Evolutionary conservation across 2,797 vertebrate species (phyloP).

Genomic region (Malacoraja senta): DNA sequence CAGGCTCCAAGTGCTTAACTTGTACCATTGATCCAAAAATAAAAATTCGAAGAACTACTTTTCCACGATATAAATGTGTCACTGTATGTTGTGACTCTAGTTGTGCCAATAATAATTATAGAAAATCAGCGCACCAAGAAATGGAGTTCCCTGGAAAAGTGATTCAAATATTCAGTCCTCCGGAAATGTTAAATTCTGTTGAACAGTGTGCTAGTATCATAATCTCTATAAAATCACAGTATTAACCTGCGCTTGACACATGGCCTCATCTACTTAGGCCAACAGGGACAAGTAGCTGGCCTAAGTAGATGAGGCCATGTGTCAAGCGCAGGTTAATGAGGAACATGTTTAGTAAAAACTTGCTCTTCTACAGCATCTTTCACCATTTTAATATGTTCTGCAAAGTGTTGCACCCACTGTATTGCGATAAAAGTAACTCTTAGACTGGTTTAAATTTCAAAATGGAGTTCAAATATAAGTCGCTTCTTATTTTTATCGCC

Average conservation of each 20-base stretch:
- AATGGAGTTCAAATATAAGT: neutral
- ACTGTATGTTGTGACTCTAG: neutral
- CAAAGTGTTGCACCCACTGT: neutral
- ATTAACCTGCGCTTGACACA: neutral
- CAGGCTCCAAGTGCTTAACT: neutral
- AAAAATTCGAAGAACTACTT: neutral
- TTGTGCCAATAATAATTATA: neutral
- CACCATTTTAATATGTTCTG: neutral
- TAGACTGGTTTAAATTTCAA: neutral
- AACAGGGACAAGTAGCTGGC: neutral
- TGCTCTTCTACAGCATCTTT: neutral
- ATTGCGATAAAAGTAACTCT: neutral
- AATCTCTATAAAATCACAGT: neutral
- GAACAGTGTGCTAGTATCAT: neutral
- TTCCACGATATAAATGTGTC: neutral
- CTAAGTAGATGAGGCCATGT: too few species aligned
- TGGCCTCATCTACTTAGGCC: neutral
- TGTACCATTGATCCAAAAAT: slow-evolving; percentile 10
- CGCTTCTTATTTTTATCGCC: neutral
- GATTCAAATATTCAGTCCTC: neutral
- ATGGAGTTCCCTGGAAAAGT: neutral
- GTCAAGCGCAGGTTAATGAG: too few species aligned
- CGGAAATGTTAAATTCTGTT: neutral
- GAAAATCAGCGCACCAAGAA: neutral
- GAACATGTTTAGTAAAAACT: neutral